Evolutionary conservation across 2,797 vertebrate genomes (phyloP), one percentile per base, ranked within the genome.

Genomic region (Neomorphus geoffroyi): DNA sequence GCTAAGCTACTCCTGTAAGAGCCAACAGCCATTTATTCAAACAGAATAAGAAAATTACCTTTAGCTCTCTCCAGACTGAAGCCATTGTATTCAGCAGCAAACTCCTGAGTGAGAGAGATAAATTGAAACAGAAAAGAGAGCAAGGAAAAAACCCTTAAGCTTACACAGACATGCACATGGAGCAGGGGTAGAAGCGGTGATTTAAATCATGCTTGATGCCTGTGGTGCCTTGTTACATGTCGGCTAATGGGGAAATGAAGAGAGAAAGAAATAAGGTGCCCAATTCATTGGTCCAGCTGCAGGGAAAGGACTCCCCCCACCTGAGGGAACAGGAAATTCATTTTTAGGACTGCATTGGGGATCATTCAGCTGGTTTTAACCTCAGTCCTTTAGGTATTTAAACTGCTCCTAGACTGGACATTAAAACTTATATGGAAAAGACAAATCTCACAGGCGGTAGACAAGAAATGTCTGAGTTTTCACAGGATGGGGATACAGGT

Each of bases 311-410:
- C 54, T 92, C 54, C 48, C 45, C 41, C 56, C 57, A 92, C 80
- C 73, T 91, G 87, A 90, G 58, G 71, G 91, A 96, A 72, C 54
- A 91, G 85, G 91, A 95, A 94, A 88, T 95, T 90, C 58, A 35
- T 75, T 88, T 92, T 96, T 73, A 96, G 92, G 85, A 81, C 66
- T 62, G 35, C 35, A 35, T 13, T 87, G 69, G 62, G 48, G 70
- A 86, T 92, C 66, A 69, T 95, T 89, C 69, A 62, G n/a, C 69
- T 88, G 69, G 24, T 91, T 96, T 95, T 83, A 95, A 88, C 72
- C 43, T 35, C 50, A 48, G 18, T 62, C 64, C 61, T 81, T 51
- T 53, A 43, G 39, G 70, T 72, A 79, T 79, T 95, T 96, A 91
- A 95, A 86, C 35, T 70, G 43, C 35, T 94, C 18, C 66, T 92